Evolutionary conservation across 2,113 vertebrate species (phyloP).

Genomic region (Onychostoma macrolepis): DNA sequence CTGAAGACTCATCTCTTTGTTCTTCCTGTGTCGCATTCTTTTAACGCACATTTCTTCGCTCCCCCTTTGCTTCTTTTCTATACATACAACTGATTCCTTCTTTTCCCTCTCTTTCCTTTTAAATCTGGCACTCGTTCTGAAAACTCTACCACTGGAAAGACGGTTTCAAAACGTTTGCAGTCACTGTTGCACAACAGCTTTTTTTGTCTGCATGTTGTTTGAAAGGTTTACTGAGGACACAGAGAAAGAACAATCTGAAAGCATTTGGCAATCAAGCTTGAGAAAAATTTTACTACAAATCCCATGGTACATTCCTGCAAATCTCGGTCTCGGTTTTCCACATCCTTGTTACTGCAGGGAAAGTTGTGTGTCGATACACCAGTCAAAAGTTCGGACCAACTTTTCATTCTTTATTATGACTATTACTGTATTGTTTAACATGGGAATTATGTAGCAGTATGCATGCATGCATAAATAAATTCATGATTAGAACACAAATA

Average conservation of each 20-base stretch:
- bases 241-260: background rate
- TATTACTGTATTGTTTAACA: background rate
- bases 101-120: background rate
- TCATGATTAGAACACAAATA: background rate
- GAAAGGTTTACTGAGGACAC: slow-evolving; percentile 35
- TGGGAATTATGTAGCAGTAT: background rate
- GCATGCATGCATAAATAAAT: too few species aligned
- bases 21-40: background rate
- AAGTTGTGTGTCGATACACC: background rate
- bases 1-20: slow-evolving; percentile 33
- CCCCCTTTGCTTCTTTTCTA: background rate
- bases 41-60: background rate
- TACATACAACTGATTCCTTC: background rate
- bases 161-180: slow-evolving; percentile 1
- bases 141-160: slow-evolving; percentile 9
- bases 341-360: background rate
- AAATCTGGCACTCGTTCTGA: background rate
- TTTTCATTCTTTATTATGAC: background rate
- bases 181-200: slow-evolving; percentile 22
- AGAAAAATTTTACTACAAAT: slow-evolving; percentile 1
- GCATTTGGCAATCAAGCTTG: background rate
- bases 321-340: background rate
- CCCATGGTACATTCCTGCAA: slow-evolving; percentile 34
- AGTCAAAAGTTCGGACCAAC: background rate
- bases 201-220: background rate